Evolutionary conservation across 1,140 invertebrate species (phyloP).

Genomic region (Himalopsyche phryganea): DNA sequence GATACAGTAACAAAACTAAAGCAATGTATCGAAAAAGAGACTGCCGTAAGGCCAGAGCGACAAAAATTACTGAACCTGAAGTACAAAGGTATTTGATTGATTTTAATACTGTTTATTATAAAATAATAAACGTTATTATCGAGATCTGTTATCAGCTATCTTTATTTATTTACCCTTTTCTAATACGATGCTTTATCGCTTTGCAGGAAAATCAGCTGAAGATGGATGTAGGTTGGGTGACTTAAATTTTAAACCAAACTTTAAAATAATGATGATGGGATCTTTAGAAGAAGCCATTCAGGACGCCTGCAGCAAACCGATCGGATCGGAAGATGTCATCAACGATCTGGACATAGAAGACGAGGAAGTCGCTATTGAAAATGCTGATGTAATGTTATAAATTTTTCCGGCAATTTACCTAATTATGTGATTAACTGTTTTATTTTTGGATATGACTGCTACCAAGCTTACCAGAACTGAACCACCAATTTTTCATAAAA

Average conservation of each 20-base stretch:
- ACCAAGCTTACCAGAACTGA: no score
- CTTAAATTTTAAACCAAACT: constrained; percentile 78
- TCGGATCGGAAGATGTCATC: constrained; percentile 77
- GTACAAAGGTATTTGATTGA: constrained; percentile 67
- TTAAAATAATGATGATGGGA: constrained; percentile 97
- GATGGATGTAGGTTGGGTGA: constrained; percentile 68
- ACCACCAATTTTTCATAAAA: no score
- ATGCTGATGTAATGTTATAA: constrained; percentile 58
- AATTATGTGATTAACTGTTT: no score
- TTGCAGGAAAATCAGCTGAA: constrained; percentile 74
- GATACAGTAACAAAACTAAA: constrained; percentile 79
- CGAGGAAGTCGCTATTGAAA: constrained; percentile 79
- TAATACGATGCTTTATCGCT: no score
- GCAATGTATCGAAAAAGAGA: constrained; percentile 72
- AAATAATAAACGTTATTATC: not conserved
- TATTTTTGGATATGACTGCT: no score
- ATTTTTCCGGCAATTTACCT: no score
- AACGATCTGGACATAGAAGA: constrained; percentile 87
- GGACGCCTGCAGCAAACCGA: constrained; percentile 71
- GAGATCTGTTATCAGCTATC: not conserved
- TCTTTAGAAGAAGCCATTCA: constrained; percentile 89
- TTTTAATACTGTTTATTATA: not conserved
- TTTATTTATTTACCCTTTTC: not conserved
- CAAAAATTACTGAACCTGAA: constrained; percentile 93
- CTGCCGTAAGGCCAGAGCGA: constrained; percentile 79